Percentiles rank a stretch among this genome's conserved stretches.
These are phyloP conservation scores for Fragum whitleyi DNA, from an alignment of 2,888 invertebrate species.

Conservation along the genomic window DNA sequence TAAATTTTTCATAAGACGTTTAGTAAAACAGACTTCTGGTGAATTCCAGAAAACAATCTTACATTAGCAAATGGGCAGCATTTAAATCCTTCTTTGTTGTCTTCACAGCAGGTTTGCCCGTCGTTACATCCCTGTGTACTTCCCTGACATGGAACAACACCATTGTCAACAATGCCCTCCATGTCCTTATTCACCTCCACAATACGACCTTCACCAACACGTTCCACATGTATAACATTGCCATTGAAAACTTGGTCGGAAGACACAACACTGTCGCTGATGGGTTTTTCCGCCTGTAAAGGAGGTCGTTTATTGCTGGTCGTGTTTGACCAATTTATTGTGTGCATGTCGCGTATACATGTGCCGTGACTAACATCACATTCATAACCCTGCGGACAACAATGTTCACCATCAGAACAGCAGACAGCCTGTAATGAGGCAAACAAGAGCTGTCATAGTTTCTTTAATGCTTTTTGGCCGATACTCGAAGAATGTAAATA, in stretches of 20 bases:
- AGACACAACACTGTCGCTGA: not conserved
- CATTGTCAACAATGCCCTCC: not conserved
- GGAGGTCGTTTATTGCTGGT: not conserved
- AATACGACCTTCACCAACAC: not conserved
- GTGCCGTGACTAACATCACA: slow-evolving; percentile 61
- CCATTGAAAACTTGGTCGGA: not conserved
- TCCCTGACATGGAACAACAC: slow-evolving; percentile 64
- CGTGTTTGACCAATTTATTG: not conserved
- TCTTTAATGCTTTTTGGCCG: too few relatives aligned
- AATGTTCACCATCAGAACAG: slow-evolving; percentile 79
- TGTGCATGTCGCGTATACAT: slow-evolving; percentile 29
- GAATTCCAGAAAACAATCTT: not conserved
- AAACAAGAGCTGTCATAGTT: slow-evolving; percentile 1
- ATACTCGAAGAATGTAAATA: too few relatives aligned
- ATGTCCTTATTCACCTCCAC: not conserved
- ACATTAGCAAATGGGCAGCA: slow-evolving; percentile 82
- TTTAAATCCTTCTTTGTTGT: slow-evolving; percentile 72
- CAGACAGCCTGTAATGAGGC: slow-evolving; percentile 71
- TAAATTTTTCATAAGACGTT: too few relatives aligned
- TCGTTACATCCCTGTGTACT: slow-evolving; percentile 63
- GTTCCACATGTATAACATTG: not conserved
- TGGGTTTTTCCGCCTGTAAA: not conserved
- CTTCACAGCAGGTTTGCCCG: slow-evolving; percentile 78
- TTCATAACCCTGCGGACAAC: slow-evolving; percentile 76
- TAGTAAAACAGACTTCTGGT: too few relatives aligned